phyloP scores from a whole-genome alignment of 1,140 invertebrate species.

The Leptopilina boulardi region DNA sequence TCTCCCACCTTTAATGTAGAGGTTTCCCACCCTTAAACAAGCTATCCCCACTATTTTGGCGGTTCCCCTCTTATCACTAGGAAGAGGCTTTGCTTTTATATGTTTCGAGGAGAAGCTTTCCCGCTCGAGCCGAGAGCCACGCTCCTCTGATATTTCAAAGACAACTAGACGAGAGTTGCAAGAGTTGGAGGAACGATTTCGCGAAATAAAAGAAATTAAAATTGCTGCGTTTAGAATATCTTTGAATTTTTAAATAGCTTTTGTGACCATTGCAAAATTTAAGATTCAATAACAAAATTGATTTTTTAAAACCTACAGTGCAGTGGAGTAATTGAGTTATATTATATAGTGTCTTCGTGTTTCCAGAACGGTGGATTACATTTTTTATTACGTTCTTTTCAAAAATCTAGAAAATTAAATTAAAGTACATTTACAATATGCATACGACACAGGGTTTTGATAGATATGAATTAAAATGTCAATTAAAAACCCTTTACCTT shows the following conservation, averaged over 20 bases:
- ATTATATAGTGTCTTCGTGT: no score
- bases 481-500: no score
- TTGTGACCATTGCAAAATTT: background rate
- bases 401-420: no score
- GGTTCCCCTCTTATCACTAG: background rate
- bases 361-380: no score
- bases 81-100: constrained; percentile 2
- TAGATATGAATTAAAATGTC: no score
- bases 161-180: constrained; percentile 21
- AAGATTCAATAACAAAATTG: background rate
- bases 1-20: constrained; percentile 32
- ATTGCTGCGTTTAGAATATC: background rate
- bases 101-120: constrained; percentile 20
- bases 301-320: background rate
- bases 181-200: constrained; percentile 7
- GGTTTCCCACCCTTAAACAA: background rate
- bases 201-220: constrained; percentile 22
- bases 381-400: no score
- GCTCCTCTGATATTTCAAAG: constrained; percentile 22
- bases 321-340: no score
- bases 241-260: background rate
- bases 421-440: no score
- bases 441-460: no score
- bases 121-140: constrained; percentile 21
- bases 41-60: constrained; percentile 38